Conservation (phyloP, 2,888 invertebrate species). For the Clitarchus hookeri region DNA sequence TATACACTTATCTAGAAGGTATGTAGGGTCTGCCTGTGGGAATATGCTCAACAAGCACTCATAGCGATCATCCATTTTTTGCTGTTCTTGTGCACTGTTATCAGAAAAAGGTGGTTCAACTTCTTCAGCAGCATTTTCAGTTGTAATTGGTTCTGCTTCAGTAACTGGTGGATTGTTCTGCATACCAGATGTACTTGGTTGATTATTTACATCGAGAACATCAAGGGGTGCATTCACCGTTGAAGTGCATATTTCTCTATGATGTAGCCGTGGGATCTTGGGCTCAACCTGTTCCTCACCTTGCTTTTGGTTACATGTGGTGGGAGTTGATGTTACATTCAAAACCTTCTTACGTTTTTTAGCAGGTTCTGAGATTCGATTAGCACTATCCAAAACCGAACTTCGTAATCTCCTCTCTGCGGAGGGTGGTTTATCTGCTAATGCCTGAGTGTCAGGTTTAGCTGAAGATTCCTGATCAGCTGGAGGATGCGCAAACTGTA, state of each 20-base stretch:
- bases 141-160: background rate
- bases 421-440: too few species aligned
- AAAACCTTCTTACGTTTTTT: too few species aligned
- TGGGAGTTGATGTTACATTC: too few species aligned
- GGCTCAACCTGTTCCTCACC: too few species aligned
- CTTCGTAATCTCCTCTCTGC: too few species aligned
- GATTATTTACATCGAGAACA: background rate
- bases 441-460: too few species aligned
- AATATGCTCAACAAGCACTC: slow-evolving; percentile 40
- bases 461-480: too few species aligned
- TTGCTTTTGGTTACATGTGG: too few species aligned
- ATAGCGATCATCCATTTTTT: slow-evolving; percentile 25
- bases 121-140: background rate
- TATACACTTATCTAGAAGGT: slow-evolving; percentile 45
- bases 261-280: too few species aligned
- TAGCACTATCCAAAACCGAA: too few species aligned
- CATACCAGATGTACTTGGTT: background rate
- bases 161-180: background rate
- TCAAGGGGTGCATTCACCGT: background rate
- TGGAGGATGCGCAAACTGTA: too few species aligned
- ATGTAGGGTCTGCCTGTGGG: slow-evolving; percentile 50
- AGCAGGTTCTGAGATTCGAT: too few species aligned
- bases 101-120: background rate
- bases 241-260: background rate
- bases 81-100: background rate